Evolutionary conservation across 2,888 invertebrate genomes (phyloP), one percentile per base, ranked within the genome.

Genomic region (Cyclophora punctaria): DNA sequence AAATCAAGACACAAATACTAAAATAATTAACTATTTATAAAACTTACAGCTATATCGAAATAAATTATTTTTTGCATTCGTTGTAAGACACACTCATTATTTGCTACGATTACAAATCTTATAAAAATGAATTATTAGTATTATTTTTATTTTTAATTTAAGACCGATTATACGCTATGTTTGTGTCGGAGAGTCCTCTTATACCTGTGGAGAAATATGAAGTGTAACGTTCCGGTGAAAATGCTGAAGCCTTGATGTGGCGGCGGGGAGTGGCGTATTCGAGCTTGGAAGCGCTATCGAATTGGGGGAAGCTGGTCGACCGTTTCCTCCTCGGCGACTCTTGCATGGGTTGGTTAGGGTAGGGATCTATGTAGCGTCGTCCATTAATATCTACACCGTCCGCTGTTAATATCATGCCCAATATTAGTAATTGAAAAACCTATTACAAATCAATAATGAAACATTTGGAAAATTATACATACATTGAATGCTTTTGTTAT

Each of bases 331-430:
- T 75, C 3, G 85, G 87, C 4, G 83, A 78, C 34, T 87, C 87
- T 62, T 86, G 87, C 73, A 87, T 76, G 60, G 83, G 85, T 59
- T 83, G 82, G 44, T 69, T 78, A n/a, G 87, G 86, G 61, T 86
- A 88, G 1, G 87, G 85, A 58, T 88, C 87, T 64, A 88, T 83
- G 66, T 80, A 88, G 50, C 87, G 77, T 49, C 86, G 66, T 58
- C 78, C 78, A 53, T 72, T 83, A 75, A 84, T 79, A 75, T 87
- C 85, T 73, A 65, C 84, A 78, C 82, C 83, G 77, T 88, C 86
- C 80, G 78, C 87, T 87, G 84, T 85, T 77, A 37, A 37, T 5
- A 5, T 37, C 4, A 5, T 37, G 2, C 5, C 5, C 5, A 37
- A 5, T 4, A 37, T 37, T 37, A 37, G 37, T 37, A 20, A 20